Base-by-base conservation (phyloP, 64 coral and sea anemone species). In the Montipora foliosa region DNA sequence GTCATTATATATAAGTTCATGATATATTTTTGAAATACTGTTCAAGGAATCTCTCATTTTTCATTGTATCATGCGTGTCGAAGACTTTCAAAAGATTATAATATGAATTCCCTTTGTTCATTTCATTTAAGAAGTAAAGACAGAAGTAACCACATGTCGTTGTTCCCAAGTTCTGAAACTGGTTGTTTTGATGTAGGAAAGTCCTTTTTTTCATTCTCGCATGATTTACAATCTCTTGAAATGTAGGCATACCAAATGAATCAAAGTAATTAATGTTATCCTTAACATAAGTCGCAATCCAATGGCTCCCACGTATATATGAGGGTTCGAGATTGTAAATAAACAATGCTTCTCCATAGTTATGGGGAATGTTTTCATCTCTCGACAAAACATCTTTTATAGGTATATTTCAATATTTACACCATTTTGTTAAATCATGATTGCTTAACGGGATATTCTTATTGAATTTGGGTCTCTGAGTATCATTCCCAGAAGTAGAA, bases 121-220 rank as follows among this genome's bases (percentile, higher is more conserved):
- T 76, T 45, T 76, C 67, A 46, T 76, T 76, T 37, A 76, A 76
- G 19, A 76, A 76, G 14, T 76, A 76, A 5, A 76, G n/a, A 76
- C 74, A 44, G 45, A 25, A 76, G 7, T 46, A 76, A 10, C 74
- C 22, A 44, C 74, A 76, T 5, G 1, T 46, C 4, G n/a, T 22
- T 25, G 74, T 25, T 46, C 13, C 45, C 25, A 76, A 44, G 47
- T 76, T 76, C 45, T 76, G 22, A 4, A 76, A 3, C 74, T 76
- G 74, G 11, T 76, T 44, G 6, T 0, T 44, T 44, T 76, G 74
- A 17, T 70, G 67, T 70, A 70, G 21, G 6, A 70, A 70, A 17
- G 67, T 70, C 17, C 22, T 17, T 3, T 70, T 70, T 70, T 70
- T 14, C 0, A 2, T 17, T 17, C 15, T 19, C 0, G 67, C 67